These are phyloP conservation scores for Sciurus niger DNA, from an alignment of 2,113 vertebrate species.

Conservation along the genomic window DNA sequence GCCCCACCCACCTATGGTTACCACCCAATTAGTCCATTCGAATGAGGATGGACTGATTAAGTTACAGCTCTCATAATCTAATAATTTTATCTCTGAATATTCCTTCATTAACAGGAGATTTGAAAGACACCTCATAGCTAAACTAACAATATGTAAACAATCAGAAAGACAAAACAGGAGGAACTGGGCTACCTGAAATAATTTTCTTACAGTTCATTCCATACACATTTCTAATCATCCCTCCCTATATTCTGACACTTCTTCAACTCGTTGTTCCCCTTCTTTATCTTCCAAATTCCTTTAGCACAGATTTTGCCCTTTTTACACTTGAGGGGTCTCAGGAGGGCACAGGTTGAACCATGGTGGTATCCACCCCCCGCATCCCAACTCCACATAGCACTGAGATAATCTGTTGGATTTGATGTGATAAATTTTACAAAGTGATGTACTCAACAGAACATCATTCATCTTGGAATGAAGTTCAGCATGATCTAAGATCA, in stretches of 20 bases:
- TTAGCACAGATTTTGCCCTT: neutral
- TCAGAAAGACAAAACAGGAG: neutral
- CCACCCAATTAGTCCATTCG: no score
- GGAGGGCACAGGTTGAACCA: neutral
- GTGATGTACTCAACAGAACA: neutral
- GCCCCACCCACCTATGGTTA: no score
- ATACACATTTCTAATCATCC: neutral
- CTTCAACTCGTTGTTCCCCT: neutral
- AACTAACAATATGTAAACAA: neutral
- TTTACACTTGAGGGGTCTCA: neutral
- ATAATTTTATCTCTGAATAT: no score
- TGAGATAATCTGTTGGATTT: neutral
- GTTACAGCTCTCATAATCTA: no score
- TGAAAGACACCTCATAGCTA: no score
- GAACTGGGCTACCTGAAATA: neutral
- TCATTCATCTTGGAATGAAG: neutral
- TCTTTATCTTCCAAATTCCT: slow-evolving; percentile 13
- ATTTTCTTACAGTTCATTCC: neutral
- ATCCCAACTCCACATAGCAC: accelerated
- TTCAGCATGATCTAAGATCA: neutral
- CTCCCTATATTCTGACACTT: neutral
- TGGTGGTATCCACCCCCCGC: no score
- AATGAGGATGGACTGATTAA: no score
- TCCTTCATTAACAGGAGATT: no score
- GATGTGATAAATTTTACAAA: neutral